Evolutionary conservation across 1,140 invertebrate genomes (phyloP).

Genomic region (Probaryconus sp.): DNA sequence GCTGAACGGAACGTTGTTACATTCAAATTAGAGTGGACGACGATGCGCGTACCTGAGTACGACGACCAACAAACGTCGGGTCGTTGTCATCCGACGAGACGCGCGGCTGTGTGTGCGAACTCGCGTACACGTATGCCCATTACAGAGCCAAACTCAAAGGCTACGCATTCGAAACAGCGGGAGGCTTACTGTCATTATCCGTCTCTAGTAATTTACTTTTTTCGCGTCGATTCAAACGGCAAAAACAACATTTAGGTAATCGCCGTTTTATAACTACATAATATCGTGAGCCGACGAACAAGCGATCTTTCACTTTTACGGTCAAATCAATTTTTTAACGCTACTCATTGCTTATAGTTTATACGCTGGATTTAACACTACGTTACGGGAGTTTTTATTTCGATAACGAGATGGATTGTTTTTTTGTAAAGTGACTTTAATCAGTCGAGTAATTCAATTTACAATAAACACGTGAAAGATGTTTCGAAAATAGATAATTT

Average conservation of each 20-base stretch:
- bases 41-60: constrained; percentile 72
- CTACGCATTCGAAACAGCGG: constrained; percentile 41
- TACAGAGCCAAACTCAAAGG: constrained; percentile 37
- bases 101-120: constrained; percentile 26
- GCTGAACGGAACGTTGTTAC: constrained; percentile 78
- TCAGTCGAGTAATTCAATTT: too few relatives aligned
- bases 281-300: constrained; percentile 9
- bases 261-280: constrained; percentile 25
- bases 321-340: too few relatives aligned
- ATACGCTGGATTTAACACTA: too few relatives aligned
- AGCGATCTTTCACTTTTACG: constrained; percentile 6
- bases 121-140: constrained; percentile 25
- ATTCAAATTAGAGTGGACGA: constrained; percentile 79
- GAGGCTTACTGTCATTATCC: constrained; percentile 41
- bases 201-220: constrained; percentile 40
- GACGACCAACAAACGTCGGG: constrained; percentile 64
- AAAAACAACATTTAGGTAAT: constrained; percentile 24
- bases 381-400: too few relatives aligned
- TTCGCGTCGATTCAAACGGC: constrained; percentile 15
- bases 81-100: constrained; percentile 65
- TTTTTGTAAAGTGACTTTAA: too few relatives aligned
- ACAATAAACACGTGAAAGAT: too few relatives aligned
- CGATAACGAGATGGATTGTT: too few relatives aligned
- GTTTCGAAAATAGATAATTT: too few relatives aligned
- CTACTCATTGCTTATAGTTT: too few relatives aligned